Evolutionary conservation across 1,140 invertebrate genomes (phyloP), one percentile per base, ranked within the genome.

Genomic region (Trichonephila clavipes): DNA sequence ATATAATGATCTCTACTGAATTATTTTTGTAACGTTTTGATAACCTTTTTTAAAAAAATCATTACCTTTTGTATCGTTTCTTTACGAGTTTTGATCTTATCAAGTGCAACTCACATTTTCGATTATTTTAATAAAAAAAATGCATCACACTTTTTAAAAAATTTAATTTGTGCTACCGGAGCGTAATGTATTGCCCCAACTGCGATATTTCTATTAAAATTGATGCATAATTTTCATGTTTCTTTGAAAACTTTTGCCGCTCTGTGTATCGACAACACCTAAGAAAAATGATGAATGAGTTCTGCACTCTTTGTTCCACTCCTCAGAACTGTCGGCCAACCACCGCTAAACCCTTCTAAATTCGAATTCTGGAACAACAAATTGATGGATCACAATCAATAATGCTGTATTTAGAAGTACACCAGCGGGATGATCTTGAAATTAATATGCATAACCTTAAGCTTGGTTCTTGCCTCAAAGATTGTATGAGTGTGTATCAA

Each of bases 361-460:
- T 10, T 24, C 28, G 34, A 77, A 16, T 77, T 77, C 3, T 14
- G 18, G 28, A 40, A 77, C 40, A 77, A 77, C 34, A 77, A 77
- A 77, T 16, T 77, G 72, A 77, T 77, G 72, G 72, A 77, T 77
- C 34, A 16, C 28, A 77, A 77, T 77, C 72, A 77, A 77, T 77
- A 77, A 40, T 18, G 14, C 28, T 40, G 72, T 77, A 77, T 77
- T 34, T 34, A 77, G 72, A 77, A 34, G 28, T 18, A 34, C 28
- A 5, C 72, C 5, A 34, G 4, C 8, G 28, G 8, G 14, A 77
- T 77, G 18, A 77, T 28, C 24, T 34, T 77, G 34, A 40, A 77
- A 77, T 77, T 28, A 34, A 77, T 77, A 77, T 77, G 72, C 16
- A 19, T 34, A 51, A 51, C 10, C 51, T 10, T 51, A 51, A 51